A percentile compares a stretch with the other conserved stretches of the same genome.
Conservation (phyloP, 1,140 invertebrate genomes). For the Dysdera silvatica region DNA sequence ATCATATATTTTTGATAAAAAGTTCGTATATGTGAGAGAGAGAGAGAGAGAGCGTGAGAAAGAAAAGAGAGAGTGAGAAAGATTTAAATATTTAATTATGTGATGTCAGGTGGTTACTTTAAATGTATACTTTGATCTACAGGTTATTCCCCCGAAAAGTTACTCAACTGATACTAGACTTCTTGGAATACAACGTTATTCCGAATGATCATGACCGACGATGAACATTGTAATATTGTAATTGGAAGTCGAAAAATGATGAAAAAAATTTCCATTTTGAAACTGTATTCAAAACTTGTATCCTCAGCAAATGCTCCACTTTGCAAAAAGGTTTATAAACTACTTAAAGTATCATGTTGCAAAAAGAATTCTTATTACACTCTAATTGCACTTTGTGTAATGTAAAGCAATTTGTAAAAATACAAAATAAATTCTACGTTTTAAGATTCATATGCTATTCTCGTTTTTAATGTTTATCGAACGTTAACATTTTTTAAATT, state of each 20-base stretch:
- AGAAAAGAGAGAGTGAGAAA: too few species aligned
- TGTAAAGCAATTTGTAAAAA: neutral
- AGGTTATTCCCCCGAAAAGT: conserved; percentile 27
- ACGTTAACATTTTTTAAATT: neutral
- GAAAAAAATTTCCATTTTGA: neutral
- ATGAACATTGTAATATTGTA: neutral
- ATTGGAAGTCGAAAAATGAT: neutral
- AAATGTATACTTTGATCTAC: neutral
- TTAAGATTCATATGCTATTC: too few species aligned
- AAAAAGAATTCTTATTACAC: neutral
- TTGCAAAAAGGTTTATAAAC: neutral
- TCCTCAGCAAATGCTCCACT: neutral
- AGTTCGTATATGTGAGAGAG: too few species aligned
- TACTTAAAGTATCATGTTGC: neutral
- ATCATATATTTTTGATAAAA: too few species aligned
- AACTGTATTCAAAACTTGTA: neutral
- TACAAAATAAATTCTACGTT: neutral
- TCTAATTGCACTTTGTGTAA: neutral
- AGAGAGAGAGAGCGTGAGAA: too few species aligned
- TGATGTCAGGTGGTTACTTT: neutral
- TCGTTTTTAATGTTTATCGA: too few species aligned
- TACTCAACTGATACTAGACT: conserved; percentile 20
- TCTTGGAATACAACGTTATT: conserved; percentile 20
- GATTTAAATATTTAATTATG: neutral
- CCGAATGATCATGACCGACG: conserved; percentile 13